phyloP scores from a whole-genome alignment of 2,113 vertebrate genomes.

The Triplophysa tibetana region DNA sequence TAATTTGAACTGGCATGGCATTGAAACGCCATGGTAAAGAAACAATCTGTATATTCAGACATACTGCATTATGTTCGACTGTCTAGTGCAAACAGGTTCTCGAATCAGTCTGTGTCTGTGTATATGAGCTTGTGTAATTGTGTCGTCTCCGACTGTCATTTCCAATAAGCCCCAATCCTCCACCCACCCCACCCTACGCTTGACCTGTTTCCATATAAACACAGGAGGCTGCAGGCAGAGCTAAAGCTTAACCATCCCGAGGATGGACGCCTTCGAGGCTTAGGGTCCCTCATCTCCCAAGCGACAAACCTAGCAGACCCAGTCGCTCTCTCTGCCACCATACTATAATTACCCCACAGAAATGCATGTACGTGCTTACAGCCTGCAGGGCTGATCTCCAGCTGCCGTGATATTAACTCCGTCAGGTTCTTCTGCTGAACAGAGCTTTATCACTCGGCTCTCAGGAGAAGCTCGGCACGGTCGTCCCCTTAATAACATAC shows the following conservation, averaged over 20 bases:
- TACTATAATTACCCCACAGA: slow-evolving; percentile 36
- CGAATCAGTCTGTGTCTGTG: slow-evolving; percentile 7
- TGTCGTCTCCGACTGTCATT: slow-evolving; percentile 37
- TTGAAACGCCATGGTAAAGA: too few species aligned
- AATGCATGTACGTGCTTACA: slow-evolving; percentile 28
- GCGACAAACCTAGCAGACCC: slow-evolving; percentile 12
- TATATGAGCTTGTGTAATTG: slow-evolving; percentile 23
- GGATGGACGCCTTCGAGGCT: slow-evolving; percentile 44
- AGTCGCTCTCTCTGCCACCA: slow-evolving; percentile 19
- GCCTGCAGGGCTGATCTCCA: slow-evolving; percentile 38
- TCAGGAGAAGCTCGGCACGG: slow-evolving; percentile 6
- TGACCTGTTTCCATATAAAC: slow-evolving; percentile 48
- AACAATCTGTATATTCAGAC: too few species aligned
- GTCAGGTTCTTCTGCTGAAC: slow-evolving; percentile 27
- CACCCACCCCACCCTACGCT: slow-evolving; percentile 6
- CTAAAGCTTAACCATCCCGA: slow-evolving; percentile 25
- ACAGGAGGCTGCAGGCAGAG: slow-evolving; percentile 25
- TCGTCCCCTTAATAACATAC: slow-evolving; percentile 43
- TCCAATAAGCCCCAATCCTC: slow-evolving; percentile 27
- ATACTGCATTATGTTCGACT: too few species aligned
- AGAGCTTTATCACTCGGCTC: slow-evolving; percentile 34
- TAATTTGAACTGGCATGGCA: too few species aligned
- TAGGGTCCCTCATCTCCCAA: slow-evolving; percentile 43
- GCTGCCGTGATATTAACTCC: slow-evolving; percentile 46
- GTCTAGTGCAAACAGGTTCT: not conserved